Evolutionary conservation across 1,140 invertebrate species (phyloP), one percentile per base, ranked within the genome.

Genomic region (Pygmarrhopalites habei): DNA sequence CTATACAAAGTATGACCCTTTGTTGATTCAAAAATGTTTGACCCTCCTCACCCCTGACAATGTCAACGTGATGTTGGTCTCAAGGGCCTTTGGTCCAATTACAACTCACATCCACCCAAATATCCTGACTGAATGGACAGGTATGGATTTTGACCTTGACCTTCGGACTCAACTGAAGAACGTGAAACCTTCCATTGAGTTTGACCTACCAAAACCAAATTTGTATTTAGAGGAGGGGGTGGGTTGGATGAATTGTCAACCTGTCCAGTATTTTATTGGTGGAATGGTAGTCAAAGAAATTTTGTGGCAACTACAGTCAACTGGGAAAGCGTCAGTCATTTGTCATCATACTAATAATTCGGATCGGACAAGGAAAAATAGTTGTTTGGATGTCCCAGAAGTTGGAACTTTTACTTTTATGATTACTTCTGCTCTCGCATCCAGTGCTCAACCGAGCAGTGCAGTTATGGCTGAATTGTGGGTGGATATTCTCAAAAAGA

Each of bases 1-100:
- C 14, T 15, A 28, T 12, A 52, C 49, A 28, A 52, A 29, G 49
- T 52, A 52, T 52, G 49, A 52, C 28, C 49, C 49, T 10, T 14
- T 7, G 5, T 7, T 52, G 2, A 52, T 52, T 26, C 3, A 3
- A 3, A 2, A 52, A 3, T 26, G 10, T 23, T 29, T 52, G 23
- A 26, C 3, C 4, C 28, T 14, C 7, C 15, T 52, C 14, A 14
- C 10, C 10, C 23, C 25, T 4, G 49, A 28, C 14, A 52, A 26
- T 28, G 7, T 52, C 23, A 52, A 52, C 25, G 25, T 29, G 4
- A 52, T 52, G 49, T 7, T 52, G 7, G 25, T 52, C 7, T 28
- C 49, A n/a, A 25, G 5, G 5, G 28, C 14, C 5, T 52, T 52
- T 52, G 49, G 5, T 15, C 10, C 14, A 3, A 2, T 19, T 15